A percentile compares a stretch with the other conserved stretches of the same genome.
Conservation (phyloP, 64 coral and sea anemone species). For the Actinia equina region DNA sequence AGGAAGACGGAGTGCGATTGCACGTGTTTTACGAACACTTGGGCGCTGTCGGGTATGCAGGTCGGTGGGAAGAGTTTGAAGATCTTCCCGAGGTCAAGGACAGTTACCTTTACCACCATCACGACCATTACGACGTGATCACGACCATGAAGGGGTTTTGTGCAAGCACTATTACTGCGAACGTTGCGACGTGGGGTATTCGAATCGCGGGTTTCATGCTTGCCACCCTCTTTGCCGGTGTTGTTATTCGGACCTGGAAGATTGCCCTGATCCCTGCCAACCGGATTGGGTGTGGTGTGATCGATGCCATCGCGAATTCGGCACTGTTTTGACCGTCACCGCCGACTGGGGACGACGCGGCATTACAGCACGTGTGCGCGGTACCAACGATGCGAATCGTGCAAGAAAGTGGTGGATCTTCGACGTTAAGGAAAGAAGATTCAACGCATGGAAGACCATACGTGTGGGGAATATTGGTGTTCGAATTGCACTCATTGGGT, state of each 20-base stretch:
- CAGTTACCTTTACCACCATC: not conserved
- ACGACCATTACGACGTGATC: conserved; percentile 34
- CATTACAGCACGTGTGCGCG: no score
- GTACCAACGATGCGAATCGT: no score
- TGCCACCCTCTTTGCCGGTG: not conserved
- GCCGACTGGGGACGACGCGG: not conserved
- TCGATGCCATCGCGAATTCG: not conserved
- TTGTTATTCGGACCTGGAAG: not conserved
- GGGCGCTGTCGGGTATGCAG: not conserved
- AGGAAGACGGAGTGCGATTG: not conserved
- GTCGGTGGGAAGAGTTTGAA: not conserved
- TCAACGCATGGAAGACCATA: no score
- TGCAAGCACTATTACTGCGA: not conserved
- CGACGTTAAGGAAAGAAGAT: no score
- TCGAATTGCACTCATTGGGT: no score
- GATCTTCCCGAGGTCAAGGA: not conserved
- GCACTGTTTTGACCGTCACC: not conserved
- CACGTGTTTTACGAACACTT: not conserved
- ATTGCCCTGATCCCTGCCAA: not conserved
- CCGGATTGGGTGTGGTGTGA: not conserved
- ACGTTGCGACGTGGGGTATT: not conserved
- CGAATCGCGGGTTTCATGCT: not conserved
- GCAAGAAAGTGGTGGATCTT: no score
- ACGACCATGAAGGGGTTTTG: not conserved
- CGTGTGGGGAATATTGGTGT: not conserved